Evolutionary conservation across 2,888 invertebrate genomes (phyloP), one percentile per base, ranked within the genome.

Genomic region (Auanema freiburgensis): DNA sequence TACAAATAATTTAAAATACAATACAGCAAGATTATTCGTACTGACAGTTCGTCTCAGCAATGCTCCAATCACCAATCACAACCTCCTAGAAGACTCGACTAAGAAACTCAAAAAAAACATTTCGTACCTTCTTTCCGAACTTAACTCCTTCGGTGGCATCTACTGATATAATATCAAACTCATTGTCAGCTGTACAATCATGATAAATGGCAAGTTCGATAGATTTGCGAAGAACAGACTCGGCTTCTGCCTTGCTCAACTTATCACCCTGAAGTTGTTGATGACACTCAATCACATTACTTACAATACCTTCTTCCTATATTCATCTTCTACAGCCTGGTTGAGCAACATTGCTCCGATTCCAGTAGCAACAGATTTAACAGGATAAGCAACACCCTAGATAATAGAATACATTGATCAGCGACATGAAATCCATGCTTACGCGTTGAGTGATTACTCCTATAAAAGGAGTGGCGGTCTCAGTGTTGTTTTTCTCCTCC

Each of bases 311-410:
- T 69, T 70, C 69, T 70, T 72, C 64, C 73, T 65, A 57, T 65
- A 72, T 51, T 68, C 71, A 54, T 69, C 70, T 50, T 71, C 72
- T 41, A 74, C 65, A 3, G 72, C 72, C 46, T 80, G 77, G 58
- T 76, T 76, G 55, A 82, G 69, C n/a, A 81, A 56, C 72, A 74
- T 75, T 0, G 91, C 90, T 0, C 95, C 98, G 79, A 92, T 91
- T 2, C 89, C 89, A 49, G 95, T 92, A 3, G 93, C 92, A 49
- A 97, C 90, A 11, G 90, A 89, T 18, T 89, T 88, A 78, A 92
- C 92, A 6, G 63, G 33, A 41, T 63, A 63, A 16, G 63, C 63
- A 10, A 63, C 59, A n/a, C 60, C 57, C 59, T 51, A 14, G 2
- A 46, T 57, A 25, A n/a, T 44, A 52, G 2, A 52, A 33, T 43